Evolutionary conservation across 2,888 invertebrate genomes (phyloP), one percentile per base, ranked within the genome.

Genomic region (Eupithecia abbreviata): DNA sequence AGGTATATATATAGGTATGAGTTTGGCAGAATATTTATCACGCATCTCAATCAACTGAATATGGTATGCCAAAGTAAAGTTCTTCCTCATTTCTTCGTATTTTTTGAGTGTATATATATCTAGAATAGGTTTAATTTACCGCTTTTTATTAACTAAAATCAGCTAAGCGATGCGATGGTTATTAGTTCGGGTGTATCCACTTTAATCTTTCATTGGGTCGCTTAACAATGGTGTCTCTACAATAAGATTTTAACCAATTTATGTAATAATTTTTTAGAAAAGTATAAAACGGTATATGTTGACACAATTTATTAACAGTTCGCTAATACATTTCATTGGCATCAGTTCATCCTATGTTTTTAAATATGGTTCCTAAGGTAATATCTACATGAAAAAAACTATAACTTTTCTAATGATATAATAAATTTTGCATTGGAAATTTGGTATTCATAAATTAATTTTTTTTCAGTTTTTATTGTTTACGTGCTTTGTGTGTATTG

Each of bases 211-310:
- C 86, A 78, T 78, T 74, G 72, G 74, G 68, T 75, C 83, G 81
- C 81, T 80, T 79, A 84, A 87, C 85, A 86, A 87, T 87, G 78
- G 85, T 81, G 83, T 78, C 84, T 84, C 79, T 82, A 82, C 86
- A 87, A 88, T 87, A 88, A 86, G 87, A 88, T 87, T 91, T 90
- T 90, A 88, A 85, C 83, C 79, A 84, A 85, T 93, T 94, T 93
- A 93, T 93, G 89, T 92, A 94, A 93, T 90, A 88, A 70, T 86
- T 84, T 85, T 89, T 91, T 88, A 86, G 88, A 92, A 92, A 90
- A 93, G 91, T 94, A 94, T 94, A 94, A 92, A 95, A 93, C 83
- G 91, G 90, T 88, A 88, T 86, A 90, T 89, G 87, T 84, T 88
- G 82, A 83, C 84, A 84, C 81, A 83, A 83, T 85, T 87, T 83